A percentile compares a stretch with the other conserved stretches of the same genome.
These are phyloP conservation scores for Chloebia gouldiae DNA, from an alignment of 2,113 vertebrate species.

Conservation along the genomic window DNA sequence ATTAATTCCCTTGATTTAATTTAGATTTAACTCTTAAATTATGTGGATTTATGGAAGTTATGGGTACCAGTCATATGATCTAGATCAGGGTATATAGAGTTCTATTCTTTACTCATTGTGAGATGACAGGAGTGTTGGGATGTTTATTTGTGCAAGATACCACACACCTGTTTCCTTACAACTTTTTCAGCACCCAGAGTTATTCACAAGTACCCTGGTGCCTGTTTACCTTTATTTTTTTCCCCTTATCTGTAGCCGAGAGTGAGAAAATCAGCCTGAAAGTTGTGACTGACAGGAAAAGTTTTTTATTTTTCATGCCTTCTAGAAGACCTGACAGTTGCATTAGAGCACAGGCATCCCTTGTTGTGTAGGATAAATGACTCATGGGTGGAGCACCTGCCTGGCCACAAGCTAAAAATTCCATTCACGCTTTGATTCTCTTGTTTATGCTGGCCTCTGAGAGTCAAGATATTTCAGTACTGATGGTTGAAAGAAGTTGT, in stretches of 20 bases:
- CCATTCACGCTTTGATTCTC: conserved; percentile 61
- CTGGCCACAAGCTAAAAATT: conserved; percentile 63
- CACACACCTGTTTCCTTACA: conserved; percentile 34
- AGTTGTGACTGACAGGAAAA: conserved; percentile 15
- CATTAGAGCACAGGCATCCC: neutral
- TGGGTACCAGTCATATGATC: neutral
- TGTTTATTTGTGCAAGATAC: neutral
- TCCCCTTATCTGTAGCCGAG: neutral
- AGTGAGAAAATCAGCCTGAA: neutral
- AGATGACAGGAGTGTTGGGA: neutral
- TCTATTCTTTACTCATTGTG: neutral
- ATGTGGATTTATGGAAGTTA: neutral
- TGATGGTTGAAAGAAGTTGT: neutral
- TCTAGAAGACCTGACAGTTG: conserved; percentile 6
- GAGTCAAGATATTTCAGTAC: conserved; percentile 5
- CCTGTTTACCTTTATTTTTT: conserved; percentile 21
- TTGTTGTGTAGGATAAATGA: conserved; percentile 35
- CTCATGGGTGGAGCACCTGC: conserved; percentile 62
- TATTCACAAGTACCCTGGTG: neutral
- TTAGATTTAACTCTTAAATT: neutral
- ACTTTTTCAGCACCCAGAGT: neutral
- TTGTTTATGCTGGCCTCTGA: conserved; percentile 32
- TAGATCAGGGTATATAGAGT: neutral
- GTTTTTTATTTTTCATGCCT: neutral
- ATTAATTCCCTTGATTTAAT: neutral